phyloP scores from a whole-genome alignment of 2,797 vertebrate species.

The Hypotaenidia okinawae region DNA sequence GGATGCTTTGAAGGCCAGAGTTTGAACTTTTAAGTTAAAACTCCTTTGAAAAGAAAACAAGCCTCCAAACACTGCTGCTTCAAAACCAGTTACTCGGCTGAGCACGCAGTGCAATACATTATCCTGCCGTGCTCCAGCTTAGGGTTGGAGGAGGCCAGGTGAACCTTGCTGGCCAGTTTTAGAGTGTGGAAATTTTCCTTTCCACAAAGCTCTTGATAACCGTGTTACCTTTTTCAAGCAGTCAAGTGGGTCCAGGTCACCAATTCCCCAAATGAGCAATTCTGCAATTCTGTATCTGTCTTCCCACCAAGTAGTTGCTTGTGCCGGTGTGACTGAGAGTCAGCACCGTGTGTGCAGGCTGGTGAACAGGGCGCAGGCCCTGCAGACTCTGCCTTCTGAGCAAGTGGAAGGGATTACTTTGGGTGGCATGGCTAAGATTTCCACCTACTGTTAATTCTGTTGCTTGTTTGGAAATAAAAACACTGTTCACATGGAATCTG shows the following conservation, averaged over 20 bases:
- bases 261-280: neutral
- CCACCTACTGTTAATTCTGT: rapidly evolving
- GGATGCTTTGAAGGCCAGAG: neutral
- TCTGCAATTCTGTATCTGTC: neutral
- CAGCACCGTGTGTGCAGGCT: neutral
- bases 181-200: neutral
- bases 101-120: neutral
- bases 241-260: neutral
- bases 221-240: neutral
- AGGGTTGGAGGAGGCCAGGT: neutral
- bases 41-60: neutral
- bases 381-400: neutral
- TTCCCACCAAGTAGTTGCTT: neutral
- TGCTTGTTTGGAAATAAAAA: neutral
- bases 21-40: neutral
- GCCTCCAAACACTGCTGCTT: rapidly evolving
- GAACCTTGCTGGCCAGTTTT: neutral
- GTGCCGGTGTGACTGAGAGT: rapidly evolving
- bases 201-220: neutral
- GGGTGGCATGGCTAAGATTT: neutral
- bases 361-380: neutral
- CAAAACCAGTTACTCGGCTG: neutral
- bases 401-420: neutral
- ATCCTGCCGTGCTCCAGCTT: neutral
- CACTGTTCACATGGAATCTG: neutral